These are phyloP conservation scores for Lates calcarifer DNA, from an alignment of 2,113 vertebrate genomes.

Conservation along the genomic window DNA sequence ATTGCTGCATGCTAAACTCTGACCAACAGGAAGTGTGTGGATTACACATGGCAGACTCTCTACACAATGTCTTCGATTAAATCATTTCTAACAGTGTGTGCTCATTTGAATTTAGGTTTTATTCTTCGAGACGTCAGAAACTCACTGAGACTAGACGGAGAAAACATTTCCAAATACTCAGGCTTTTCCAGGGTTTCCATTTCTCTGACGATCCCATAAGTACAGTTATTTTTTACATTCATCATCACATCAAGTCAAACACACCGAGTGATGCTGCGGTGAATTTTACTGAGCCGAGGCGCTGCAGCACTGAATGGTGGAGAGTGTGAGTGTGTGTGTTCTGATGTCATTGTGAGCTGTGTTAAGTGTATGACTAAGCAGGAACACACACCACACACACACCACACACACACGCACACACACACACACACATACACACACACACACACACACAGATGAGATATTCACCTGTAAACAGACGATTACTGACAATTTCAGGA, in stretches of 20 bases:
- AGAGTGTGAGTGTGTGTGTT: not conserved
- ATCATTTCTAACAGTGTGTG: too few relatives aligned
- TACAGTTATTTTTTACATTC: too few relatives aligned
- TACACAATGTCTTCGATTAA: too few relatives aligned
- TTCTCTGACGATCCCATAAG: not conserved
- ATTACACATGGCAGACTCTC: too few relatives aligned
- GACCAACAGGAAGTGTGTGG: too few relatives aligned
- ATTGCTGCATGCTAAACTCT: too few relatives aligned
- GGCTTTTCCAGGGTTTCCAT: too few relatives aligned
- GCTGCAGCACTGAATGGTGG: too few relatives aligned
- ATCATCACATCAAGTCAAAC: not conserved
- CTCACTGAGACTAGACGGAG: too few relatives aligned
- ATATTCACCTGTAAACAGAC: not conserved
- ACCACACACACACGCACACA: slow-evolving; percentile 5
- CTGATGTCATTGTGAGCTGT: slow-evolving; percentile 1
- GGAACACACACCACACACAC: not conserved
- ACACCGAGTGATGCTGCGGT: not conserved
- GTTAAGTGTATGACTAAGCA: not conserved
- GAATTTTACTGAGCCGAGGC: not conserved
- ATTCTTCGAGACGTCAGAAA: too few relatives aligned
- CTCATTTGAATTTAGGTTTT: too few relatives aligned
- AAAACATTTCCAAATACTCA: too few relatives aligned
- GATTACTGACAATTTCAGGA: slow-evolving; percentile 28
- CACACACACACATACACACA: slow-evolving; percentile 4
- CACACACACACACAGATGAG: not conserved